Evolutionary conservation across 2,113 vertebrate genomes (phyloP).

Genomic region (Arenaria interpres): DNA sequence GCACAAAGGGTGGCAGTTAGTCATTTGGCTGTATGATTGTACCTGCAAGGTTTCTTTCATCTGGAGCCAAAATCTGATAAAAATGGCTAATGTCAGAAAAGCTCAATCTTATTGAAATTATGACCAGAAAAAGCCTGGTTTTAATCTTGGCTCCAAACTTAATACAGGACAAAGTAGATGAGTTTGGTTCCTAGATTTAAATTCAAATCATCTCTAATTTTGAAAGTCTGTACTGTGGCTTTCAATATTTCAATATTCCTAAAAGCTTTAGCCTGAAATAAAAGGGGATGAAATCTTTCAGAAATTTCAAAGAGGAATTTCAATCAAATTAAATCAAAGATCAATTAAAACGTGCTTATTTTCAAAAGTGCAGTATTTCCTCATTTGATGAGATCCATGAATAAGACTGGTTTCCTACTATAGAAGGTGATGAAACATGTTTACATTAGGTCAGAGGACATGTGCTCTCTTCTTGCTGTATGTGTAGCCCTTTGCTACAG

Average conservation of each 20-base stretch:
- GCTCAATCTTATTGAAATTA: slow-evolving; percentile 1
- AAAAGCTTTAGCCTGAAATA: neutral
- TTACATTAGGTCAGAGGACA: neutral
- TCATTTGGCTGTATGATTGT: slow-evolving; percentile 29
- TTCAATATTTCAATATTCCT: neutral
- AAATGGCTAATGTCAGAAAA: slow-evolving; percentile 20
- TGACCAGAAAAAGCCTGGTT: neutral
- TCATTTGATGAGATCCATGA: neutral
- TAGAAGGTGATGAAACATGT: neutral
- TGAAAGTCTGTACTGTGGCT: neutral
- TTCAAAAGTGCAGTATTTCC: neutral
- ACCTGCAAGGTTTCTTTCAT: slow-evolving; percentile 52
- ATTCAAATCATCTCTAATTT: neutral
- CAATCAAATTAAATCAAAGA: neutral
- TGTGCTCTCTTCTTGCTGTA: neutral
- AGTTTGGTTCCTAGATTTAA: neutral
- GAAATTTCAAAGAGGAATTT: neutral
- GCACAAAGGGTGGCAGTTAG: slow-evolving; percentile 48
- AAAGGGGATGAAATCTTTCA: neutral
- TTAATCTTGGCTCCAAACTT: neutral
- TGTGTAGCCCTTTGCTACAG: neutral
- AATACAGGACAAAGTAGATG: neutral
- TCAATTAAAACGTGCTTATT: neutral
- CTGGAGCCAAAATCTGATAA: slow-evolving; percentile 45
- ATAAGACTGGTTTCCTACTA: neutral